Percentiles rank a stretch among this genome's conserved stretches.
These are phyloP conservation scores for Phaedon cochleariae DNA, from an alignment of 2,888 invertebrate genomes.

Conservation along the genomic window DNA sequence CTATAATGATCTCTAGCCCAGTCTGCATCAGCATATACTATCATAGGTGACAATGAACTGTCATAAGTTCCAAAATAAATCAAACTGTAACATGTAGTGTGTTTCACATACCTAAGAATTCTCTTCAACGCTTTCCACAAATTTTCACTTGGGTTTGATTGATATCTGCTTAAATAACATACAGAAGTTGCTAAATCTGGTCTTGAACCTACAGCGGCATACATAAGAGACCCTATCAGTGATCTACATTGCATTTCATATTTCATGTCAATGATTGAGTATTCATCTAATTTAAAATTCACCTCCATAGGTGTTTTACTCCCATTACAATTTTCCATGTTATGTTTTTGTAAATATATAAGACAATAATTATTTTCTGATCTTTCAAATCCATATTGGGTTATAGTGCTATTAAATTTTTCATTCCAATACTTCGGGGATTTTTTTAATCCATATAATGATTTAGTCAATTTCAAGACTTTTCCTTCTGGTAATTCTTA, in stretches of 20 bases:
- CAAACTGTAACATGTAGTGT: not conserved
- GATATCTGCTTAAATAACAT: conserved; percentile 5
- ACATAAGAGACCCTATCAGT: conserved; percentile 11
- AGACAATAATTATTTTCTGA: not conserved
- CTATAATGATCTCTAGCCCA: conserved; percentile 18
- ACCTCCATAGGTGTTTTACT: conserved; percentile 15
- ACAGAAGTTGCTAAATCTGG: conserved; percentile 19
- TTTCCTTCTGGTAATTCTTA: not conserved
- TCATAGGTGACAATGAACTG: not conserved
- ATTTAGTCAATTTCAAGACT: not conserved
- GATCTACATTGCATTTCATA: conserved; percentile 21
- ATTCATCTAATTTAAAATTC: conserved; percentile 10
- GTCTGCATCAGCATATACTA: conserved; percentile 15
- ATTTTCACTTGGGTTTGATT: conserved; percentile 11
- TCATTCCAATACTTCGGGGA: not conserved
- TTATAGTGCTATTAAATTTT: not conserved
- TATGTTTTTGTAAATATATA: conserved; percentile 11
- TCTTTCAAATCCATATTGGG: not conserved
- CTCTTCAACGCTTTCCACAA: conserved; percentile 16
- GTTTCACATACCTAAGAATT: conserved; percentile 14
- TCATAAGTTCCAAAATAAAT: not conserved
- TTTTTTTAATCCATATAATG: not conserved
- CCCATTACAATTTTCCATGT: conserved; percentile 18
- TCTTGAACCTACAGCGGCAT: conserved; percentile 13
- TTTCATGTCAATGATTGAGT: not conserved